Conservation (phyloP, 2,888 invertebrate genomes). For the Amphimallon solstitiale region DNA sequence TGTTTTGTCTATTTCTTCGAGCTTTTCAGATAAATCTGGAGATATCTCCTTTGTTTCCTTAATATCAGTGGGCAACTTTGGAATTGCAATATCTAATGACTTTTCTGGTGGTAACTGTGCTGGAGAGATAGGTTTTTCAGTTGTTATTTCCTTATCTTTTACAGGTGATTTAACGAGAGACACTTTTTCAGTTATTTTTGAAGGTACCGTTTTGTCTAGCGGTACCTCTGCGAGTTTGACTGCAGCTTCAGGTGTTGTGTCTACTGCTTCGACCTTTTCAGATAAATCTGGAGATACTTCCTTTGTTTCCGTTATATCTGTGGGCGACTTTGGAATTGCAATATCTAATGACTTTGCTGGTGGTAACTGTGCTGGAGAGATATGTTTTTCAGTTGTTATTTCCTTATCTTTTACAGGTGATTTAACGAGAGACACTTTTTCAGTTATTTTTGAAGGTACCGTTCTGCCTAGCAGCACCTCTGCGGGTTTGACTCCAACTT, state of each 20-base stretch:
- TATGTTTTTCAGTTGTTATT: neutral
- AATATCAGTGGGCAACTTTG: neutral
- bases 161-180: too few relatives aligned
- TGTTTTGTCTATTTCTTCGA: too few relatives aligned
- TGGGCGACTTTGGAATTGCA: neutral
- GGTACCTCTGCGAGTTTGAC: neutral
- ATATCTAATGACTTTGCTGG: too few relatives aligned
- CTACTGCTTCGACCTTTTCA: conserved; percentile 8
- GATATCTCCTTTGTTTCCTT: too few relatives aligned
- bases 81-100: too few relatives aligned
- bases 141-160: too few relatives aligned
- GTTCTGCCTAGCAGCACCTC: conserved; percentile 36
- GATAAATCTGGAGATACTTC: too few relatives aligned
- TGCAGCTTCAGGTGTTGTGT: neutral
- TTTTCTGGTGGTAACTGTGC: conserved; percentile 2
- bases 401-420: neutral
- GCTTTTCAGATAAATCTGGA: too few relatives aligned
- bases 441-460: neutral
- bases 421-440: neutral
- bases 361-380: too few relatives aligned
- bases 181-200: too few relatives aligned
- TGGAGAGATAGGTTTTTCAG: too few relatives aligned
- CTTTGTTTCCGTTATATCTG: neutral
- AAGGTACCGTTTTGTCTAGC: neutral
- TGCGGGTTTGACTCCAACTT: neutral